Percentiles rank a stretch among this genome's conserved stretches.
phyloP scores from a whole-genome alignment of 2,797 vertebrate species.

The Garrulus glandarius region DNA sequence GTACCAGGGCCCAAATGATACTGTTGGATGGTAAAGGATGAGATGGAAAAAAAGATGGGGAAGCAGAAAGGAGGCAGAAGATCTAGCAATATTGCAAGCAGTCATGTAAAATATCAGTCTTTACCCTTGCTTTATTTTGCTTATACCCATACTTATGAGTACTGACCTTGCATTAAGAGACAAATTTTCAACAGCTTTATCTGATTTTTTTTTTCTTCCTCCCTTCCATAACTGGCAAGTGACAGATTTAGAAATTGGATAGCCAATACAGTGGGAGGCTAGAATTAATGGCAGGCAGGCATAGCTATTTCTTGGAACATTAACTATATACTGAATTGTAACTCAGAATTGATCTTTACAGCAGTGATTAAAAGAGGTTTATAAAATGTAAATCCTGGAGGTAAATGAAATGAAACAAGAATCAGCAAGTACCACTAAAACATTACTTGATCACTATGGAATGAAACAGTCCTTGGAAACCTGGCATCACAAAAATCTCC shows the following conservation, averaged over 20 bases:
- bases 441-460: slow-evolving; percentile 12
- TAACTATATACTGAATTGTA: neutral
- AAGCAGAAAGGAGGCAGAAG: neutral
- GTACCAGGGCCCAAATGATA: neutral
- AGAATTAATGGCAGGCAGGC: neutral
- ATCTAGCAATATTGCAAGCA: neutral
- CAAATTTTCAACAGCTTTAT: neutral
- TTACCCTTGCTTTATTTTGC: neutral
- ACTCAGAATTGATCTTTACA: slow-evolving; percentile 1
- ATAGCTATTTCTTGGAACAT: neutral
- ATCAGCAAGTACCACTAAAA: neutral
- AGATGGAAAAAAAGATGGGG: neutral
- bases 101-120: neutral
- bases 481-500: neutral
- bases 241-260: neutral
- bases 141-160: neutral
- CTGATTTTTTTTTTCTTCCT: neutral
- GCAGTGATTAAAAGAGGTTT: slow-evolving; percentile 10
- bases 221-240: neutral
- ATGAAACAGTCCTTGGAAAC: slow-evolving; percentile 20
- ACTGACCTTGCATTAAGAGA: neutral
- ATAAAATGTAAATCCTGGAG: slow-evolving; percentile 18
- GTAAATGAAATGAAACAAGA: neutral
- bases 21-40: neutral
- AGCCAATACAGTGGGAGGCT: neutral